phyloP scores from a whole-genome alignment of 2,888 invertebrate species.

The Meloe dianella region DNA sequence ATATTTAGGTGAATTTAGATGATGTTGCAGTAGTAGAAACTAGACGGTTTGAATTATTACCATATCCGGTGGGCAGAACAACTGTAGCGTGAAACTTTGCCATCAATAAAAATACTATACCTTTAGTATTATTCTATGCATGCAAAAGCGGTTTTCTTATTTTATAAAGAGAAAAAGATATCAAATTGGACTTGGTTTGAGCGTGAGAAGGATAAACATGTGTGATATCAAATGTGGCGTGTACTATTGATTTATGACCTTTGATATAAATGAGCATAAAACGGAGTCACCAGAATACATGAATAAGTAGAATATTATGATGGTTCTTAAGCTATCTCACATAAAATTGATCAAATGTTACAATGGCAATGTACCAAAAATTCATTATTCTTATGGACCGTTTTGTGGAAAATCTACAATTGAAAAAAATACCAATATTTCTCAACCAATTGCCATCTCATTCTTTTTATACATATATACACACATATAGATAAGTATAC shows the following conservation, averaged over 20 bases:
- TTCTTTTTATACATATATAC: constrained; percentile 3
- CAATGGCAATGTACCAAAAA: constrained; percentile 21
- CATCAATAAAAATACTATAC: constrained; percentile 41
- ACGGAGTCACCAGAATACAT: constrained; percentile 32
- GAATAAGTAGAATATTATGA: constrained; percentile 33
- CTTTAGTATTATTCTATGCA: constrained; percentile 33
- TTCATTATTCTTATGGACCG: constrained; percentile 25
- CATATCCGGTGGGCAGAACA: constrained; percentile 34
- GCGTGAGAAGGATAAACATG: constrained; percentile 26
- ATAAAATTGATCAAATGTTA: constrained; percentile 27
- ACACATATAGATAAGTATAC: background rate
- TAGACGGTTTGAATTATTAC: constrained; percentile 35
- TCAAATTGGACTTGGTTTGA: constrained; percentile 18
- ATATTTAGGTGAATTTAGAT: constrained; percentile 28
- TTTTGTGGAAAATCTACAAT: background rate
- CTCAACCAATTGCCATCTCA: constrained; percentile 12
- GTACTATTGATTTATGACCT: constrained; percentile 36
- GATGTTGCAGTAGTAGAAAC: constrained; percentile 34
- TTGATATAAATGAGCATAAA: constrained; percentile 36
- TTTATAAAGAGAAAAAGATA: constrained; percentile 28
- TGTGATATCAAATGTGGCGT: constrained; percentile 37
- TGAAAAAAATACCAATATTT: constrained; percentile 4
- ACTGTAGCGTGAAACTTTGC: constrained; percentile 37
- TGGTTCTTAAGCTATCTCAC: constrained; percentile 34
- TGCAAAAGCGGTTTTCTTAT: constrained; percentile 35